These are phyloP conservation scores for Drosophila yooni DNA, from an alignment of 2,888 invertebrate species.

Conservation along the genomic window DNA sequence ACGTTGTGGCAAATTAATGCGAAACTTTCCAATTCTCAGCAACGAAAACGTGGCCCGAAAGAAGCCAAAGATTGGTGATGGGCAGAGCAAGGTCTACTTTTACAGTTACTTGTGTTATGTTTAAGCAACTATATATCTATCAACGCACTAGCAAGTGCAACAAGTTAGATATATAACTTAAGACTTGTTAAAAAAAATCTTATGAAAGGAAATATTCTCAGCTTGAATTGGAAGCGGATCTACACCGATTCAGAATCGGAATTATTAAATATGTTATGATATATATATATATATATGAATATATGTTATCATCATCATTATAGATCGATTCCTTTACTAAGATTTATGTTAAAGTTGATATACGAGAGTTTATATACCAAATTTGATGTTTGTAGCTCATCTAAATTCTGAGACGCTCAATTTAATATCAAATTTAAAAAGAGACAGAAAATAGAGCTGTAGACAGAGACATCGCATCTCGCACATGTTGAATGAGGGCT, in stretches of 20 bases:
- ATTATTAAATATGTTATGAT: neutral
- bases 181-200: neutral
- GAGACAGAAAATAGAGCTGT: neutral
- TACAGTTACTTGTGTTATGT: neutral
- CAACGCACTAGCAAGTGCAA: neutral
- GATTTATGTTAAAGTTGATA: neutral
- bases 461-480: neutral
- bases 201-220: neutral
- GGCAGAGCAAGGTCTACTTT: neutral
- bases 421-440: neutral
- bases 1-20: neutral
- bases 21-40: neutral
- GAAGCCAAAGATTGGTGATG: neutral
- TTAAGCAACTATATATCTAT: neutral
- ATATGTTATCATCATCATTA: neutral
- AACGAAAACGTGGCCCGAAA: neutral
- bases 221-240: neutral
- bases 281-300: too few relatives aligned
- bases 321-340: neutral
- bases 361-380: neutral
- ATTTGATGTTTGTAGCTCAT: neutral
- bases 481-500: conserved; percentile 19
- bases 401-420: neutral
- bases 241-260: neutral
- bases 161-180: neutral